Evolutionary conservation across 2,888 invertebrate species (phyloP).

Genomic region (Andrena hattorfiana): DNA sequence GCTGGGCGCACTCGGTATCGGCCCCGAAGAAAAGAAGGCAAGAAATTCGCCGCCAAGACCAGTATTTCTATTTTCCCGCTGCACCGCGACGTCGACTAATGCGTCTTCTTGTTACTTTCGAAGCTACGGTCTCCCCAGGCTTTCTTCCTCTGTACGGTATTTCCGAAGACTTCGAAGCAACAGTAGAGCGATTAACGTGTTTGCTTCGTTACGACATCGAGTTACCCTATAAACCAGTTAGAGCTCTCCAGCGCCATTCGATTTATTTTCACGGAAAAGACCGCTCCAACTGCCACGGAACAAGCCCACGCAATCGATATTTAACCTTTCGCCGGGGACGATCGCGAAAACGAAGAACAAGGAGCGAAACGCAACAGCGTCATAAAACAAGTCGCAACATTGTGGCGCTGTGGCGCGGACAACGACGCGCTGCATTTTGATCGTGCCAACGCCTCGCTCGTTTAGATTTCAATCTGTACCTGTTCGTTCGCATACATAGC

Average conservation of each 20-base stretch:
- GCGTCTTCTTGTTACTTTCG: not conserved
- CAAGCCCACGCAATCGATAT: conserved; percentile 40
- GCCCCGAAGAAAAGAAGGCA: conserved; percentile 24
- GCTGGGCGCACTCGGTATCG: conserved; percentile 1
- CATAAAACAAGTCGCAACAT: conserved; percentile 47
- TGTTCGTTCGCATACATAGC: not conserved
- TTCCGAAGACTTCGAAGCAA: not conserved
- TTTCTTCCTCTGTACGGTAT: not conserved
- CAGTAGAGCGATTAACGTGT: conserved; percentile 20
- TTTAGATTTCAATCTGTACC: conserved; percentile 42
- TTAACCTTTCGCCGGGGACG: conserved; percentile 30
- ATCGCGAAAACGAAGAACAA: conserved; percentile 37
- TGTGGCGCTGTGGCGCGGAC: conserved; percentile 21
- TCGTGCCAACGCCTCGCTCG: conserved; percentile 20
- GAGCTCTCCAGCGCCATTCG: conserved; percentile 24
- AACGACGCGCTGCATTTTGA: conserved; percentile 45
- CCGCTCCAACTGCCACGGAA: conserved; percentile 19
- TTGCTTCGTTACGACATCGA: conserved; percentile 16
- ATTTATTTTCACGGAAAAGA: conserved; percentile 40
- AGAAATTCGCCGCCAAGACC: conserved; percentile 33
- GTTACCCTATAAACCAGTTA: conserved; percentile 10
- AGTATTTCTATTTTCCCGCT: conserved; percentile 34
- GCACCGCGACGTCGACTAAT: conserved; percentile 25
- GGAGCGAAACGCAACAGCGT: conserved; percentile 41
- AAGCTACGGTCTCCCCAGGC: not conserved